phyloP scores from a whole-genome alignment of 2,113 vertebrate genomes.

The Takifugu flavidus region DNA sequence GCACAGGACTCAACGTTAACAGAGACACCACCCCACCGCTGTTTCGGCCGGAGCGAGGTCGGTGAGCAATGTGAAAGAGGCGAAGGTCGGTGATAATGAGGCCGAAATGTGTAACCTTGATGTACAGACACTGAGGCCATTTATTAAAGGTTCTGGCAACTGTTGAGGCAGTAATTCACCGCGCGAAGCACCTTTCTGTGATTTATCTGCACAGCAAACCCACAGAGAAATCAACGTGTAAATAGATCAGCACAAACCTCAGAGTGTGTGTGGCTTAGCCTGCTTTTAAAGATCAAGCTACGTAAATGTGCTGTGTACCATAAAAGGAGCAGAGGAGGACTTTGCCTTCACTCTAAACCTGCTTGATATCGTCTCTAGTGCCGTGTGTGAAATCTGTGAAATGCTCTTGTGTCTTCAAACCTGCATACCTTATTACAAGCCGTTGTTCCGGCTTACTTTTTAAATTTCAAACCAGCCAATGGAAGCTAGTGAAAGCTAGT shows the following conservation, averaged over 20 bases:
- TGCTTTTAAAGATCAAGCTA: slow-evolving; percentile 35
- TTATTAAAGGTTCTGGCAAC: slow-evolving; percentile 22
- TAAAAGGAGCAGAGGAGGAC: slow-evolving; percentile 13
- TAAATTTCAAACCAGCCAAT: slow-evolving; percentile 25
- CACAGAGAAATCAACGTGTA: slow-evolving; percentile 37
- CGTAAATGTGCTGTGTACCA: slow-evolving; percentile 13
- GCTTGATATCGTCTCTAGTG: slow-evolving; percentile 51
- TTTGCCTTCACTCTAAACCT: slow-evolving; percentile 46
- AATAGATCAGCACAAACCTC: slow-evolving; percentile 41
- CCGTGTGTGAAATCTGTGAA: slow-evolving; percentile 41
- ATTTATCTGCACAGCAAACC: slow-evolving; percentile 32
- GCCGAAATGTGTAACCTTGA: slow-evolving; percentile 11
- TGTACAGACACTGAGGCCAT: slow-evolving; percentile 22
- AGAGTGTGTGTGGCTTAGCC: slow-evolving; percentile 31
- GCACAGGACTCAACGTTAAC: background rate
- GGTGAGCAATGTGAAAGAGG: background rate
- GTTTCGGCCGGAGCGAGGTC: slow-evolving; percentile 3
- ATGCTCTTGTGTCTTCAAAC: slow-evolving; percentile 54
- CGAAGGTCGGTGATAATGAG: slow-evolving; percentile 21
- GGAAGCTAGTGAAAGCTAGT: slow-evolving; percentile 4
- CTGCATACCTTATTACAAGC: slow-evolving; percentile 34
- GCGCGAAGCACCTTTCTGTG: slow-evolving; percentile 36
- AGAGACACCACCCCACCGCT: slow-evolving; percentile 14
- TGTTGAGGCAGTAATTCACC: slow-evolving; percentile 35
- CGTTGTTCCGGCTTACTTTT: slow-evolving; percentile 22